phyloP scores from a whole-genome alignment of 1,140 invertebrate species.

The Diorhabda elongata region DNA sequence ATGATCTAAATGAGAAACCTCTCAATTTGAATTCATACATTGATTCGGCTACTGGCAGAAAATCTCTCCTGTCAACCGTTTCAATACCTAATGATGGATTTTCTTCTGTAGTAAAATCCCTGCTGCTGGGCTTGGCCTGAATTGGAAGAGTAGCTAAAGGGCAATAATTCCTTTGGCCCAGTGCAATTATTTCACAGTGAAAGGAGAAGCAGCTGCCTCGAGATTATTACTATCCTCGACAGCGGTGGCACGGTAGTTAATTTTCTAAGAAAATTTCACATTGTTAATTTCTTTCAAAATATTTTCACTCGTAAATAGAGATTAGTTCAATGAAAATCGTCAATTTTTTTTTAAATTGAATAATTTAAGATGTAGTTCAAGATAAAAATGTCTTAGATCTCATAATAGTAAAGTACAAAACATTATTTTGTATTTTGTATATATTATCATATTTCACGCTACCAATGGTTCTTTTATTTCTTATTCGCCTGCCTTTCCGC shows the following conservation, averaged over 20 bases:
- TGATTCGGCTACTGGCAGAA: background rate
- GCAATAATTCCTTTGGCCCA: constrained; percentile 1
- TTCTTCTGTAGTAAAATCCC: background rate
- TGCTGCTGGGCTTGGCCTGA: background rate
- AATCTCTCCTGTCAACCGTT: background rate
- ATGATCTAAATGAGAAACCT: no score
- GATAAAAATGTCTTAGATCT: no score
- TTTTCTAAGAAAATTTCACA: no score
- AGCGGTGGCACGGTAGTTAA: background rate
- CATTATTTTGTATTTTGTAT: no score
- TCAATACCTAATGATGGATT: constrained; percentile 1
- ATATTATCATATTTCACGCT: background rate
- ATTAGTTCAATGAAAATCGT: no score
- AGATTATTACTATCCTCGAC: background rate
- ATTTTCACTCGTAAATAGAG: no score
- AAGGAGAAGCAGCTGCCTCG: background rate
- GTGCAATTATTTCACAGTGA: background rate
- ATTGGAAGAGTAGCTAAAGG: background rate
- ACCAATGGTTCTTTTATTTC: background rate
- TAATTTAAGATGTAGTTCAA: no score
- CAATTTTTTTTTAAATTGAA: no score
- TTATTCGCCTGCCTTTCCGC: background rate
- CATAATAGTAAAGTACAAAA: no score
- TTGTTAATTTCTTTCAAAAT: no score
- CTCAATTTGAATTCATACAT: no score